These are phyloP conservation scores for Pangasius macronema DNA, from an alignment of 2,797 vertebrate species.

Conservation along the genomic window DNA sequence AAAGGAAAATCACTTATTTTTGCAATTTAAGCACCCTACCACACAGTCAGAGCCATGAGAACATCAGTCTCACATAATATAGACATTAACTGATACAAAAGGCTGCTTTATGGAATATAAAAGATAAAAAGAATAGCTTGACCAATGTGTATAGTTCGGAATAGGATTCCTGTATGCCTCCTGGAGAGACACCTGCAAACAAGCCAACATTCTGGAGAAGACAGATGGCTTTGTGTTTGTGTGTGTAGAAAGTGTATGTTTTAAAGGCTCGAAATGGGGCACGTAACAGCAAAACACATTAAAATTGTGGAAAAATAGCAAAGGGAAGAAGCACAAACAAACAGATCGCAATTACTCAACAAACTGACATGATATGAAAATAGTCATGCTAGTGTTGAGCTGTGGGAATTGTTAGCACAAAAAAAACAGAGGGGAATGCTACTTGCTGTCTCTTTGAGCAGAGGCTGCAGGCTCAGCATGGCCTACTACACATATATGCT, in stretches of 20 bases:
- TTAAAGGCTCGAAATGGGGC: slow-evolving; percentile 22
- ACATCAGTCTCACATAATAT: slow-evolving; percentile 64
- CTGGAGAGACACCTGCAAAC: slow-evolving; percentile 64
- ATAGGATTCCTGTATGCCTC: slow-evolving; percentile 44
- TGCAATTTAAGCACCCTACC: not conserved
- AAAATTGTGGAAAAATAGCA: slow-evolving; percentile 18
- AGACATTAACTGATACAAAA: slow-evolving; percentile 64
- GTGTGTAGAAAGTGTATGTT: slow-evolving; percentile 27
- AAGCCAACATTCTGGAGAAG: slow-evolving; percentile 38
- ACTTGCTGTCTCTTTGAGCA: not conserved
- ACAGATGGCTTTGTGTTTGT: slow-evolving; percentile 36
- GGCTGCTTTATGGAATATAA: slow-evolving; percentile 57
- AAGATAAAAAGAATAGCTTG: slow-evolving; percentile 39
- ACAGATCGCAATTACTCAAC: slow-evolving; percentile 64
- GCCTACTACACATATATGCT: not conserved
- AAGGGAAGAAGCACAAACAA: not conserved
- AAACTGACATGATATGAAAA: slow-evolving; percentile 48
- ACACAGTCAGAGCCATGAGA: slow-evolving; percentile 58
- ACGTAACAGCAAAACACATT: slow-evolving; percentile 60
- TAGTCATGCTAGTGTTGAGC: slow-evolving; percentile 24
- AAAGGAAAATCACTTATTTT: slow-evolving; percentile 42
- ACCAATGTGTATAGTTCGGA: slow-evolving; percentile 2
- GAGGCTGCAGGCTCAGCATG: not conserved
- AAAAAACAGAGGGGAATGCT: not conserved
- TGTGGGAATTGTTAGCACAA: slow-evolving; percentile 20